Base-by-base conservation (phyloP, 2,113 vertebrate species). In the Willisornis vidua region DNA sequence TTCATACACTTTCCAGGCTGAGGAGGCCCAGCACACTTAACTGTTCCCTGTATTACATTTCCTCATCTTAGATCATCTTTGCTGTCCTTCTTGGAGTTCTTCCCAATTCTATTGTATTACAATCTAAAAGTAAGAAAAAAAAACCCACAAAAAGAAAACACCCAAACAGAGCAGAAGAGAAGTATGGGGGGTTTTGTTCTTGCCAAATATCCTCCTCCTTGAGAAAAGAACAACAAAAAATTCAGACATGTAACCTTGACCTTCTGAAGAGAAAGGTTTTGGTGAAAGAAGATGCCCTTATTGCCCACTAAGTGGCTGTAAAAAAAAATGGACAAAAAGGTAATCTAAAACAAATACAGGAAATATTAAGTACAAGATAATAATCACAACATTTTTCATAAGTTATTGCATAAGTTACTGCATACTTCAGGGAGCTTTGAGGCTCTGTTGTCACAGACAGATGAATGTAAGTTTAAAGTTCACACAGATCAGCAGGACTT, bases 391-490 rank as follows among this genome's bases (percentile, higher is more conserved):
- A 65, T 85, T 86, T 92, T 92, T 66, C n/a, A 3, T 59, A 84
- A 90, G 63, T 63, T 77, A 54, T 62, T 88, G 86, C 89, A 61
- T 85, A 89, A 94, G 81, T 89, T 91, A 49, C 49, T 91, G 80
- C 83, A 75, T 85, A 76, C 41, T 94, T 93, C 58, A 94, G 77
- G 54, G 89, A 93, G 49, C 62, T 84, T 35, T 29, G 51, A 66
- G 62, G 41, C 48, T 87, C 63, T 93, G 46, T 49, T 94, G 83
- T 68, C 89, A 73, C 51, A 78, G 77, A 93, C 33, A 93, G 72
- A 89, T 84, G 73, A 93, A 89, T 59, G 5, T 26, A 76, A 93
- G 85, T 82, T 90, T 71, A 84, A 96, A 89, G 93, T 96, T 89
- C 93, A 93, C 61, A 39, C 35, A 87, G 74, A 78, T 78, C 74